Percentiles rank a stretch among this genome's conserved stretches.
These are phyloP conservation scores for Rhinella marina DNA, from an alignment of 2,797 vertebrate genomes.

Conservation along the genomic window DNA sequence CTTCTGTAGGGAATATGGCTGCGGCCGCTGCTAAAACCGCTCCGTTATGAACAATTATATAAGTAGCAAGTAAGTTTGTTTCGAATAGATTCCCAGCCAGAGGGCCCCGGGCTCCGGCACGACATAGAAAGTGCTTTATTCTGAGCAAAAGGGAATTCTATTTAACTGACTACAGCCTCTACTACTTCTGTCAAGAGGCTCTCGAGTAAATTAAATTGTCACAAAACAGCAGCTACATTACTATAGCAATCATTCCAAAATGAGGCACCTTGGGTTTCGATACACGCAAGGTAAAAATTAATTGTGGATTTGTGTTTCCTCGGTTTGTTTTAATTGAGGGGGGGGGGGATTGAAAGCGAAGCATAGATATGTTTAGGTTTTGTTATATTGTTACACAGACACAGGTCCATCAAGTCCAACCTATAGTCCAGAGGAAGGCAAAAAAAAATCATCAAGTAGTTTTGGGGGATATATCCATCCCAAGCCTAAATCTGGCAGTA, in stretches of 20 bases:
- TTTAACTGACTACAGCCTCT: slow-evolving; percentile 35
- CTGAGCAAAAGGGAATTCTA: slow-evolving; percentile 42
- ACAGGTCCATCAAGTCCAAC: no score
- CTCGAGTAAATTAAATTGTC: slow-evolving; percentile 58
- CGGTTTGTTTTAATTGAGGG: not conserved
- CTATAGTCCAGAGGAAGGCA: no score
- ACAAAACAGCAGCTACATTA: slow-evolving; percentile 50
- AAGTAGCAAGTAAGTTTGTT: slow-evolving; percentile 50
- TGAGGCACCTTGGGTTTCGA: not conserved
- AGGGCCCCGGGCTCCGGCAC: slow-evolving; percentile 8
- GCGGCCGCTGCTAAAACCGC: slow-evolving; percentile 51
- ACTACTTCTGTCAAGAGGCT: slow-evolving; percentile 54
- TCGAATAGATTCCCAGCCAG: slow-evolving; percentile 59
- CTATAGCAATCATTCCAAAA: slow-evolving; percentile 23
- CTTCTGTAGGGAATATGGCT: slow-evolving; percentile 60
- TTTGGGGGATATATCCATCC: no score
- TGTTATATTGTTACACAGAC: not conserved
- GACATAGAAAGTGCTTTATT: slow-evolving; percentile 53
- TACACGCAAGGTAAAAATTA: slow-evolving; percentile 15
- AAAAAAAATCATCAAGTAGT: no score
- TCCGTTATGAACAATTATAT: slow-evolving; percentile 55
- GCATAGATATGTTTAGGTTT: not conserved
- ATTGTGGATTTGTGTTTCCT: not conserved
- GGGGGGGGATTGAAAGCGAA: not conserved
- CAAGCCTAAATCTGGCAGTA: no score